Percentiles rank a stretch among this genome's conserved stretches.
phyloP scores from a whole-genome alignment of 2,797 vertebrate genomes.

The Myoxocephalus aenaeus region DNA sequence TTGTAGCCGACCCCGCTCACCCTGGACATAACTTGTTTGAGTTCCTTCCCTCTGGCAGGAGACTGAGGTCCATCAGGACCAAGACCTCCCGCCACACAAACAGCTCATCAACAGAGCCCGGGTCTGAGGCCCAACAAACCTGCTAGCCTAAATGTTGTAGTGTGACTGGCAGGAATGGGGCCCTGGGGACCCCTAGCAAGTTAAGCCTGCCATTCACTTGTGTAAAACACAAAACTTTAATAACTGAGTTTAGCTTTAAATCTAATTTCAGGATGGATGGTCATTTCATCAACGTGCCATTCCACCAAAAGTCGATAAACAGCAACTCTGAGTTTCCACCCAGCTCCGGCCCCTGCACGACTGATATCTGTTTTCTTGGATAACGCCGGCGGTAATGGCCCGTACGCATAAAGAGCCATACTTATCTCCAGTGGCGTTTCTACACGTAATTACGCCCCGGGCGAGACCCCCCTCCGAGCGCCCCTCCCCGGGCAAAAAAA shows the following conservation, averaged over 20 bases:
- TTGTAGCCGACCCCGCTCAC: too few species aligned
- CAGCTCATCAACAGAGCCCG: too few species aligned
- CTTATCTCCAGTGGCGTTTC: too few species aligned
- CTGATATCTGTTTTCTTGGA: conserved; percentile 33
- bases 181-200: too few species aligned
- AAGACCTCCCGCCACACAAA: too few species aligned
- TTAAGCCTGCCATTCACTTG: neutral
- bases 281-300: neutral
- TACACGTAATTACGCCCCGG: too few species aligned
- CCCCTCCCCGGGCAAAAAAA: too few species aligned
- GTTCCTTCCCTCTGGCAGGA: too few species aligned
- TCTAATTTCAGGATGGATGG: neutral
- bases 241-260: neutral
- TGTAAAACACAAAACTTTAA: neutral
- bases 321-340: neutral
- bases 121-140: neutral
- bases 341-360: neutral
- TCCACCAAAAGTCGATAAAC: neutral
- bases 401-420: conserved; percentile 21
- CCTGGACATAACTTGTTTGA: too few species aligned
- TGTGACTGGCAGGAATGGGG: neutral
- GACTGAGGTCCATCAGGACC: too few species aligned
- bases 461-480: too few species aligned
- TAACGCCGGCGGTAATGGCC: conserved; percentile 11
- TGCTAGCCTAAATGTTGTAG: neutral